Base-by-base conservation (phyloP, 2,113 vertebrate genomes). In the Oxygymnocypris stewartii region DNA sequence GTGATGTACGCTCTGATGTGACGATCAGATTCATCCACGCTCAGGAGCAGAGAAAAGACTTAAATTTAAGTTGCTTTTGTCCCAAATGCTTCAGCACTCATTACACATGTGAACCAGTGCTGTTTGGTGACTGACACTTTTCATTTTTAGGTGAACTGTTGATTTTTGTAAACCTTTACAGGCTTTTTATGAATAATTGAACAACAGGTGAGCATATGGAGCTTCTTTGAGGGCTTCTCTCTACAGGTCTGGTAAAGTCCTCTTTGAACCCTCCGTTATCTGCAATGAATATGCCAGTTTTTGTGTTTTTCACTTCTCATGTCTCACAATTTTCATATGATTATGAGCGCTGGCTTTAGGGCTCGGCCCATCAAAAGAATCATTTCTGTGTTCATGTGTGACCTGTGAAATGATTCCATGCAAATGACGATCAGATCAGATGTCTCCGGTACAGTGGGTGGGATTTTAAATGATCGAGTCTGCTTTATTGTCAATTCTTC, bases 281-380 rank as follows among this genome's bases (percentile, higher is more conserved):
- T 42, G 20, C n/a, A 25, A 8, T 16, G 3, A 16, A 14, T 2
- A 8, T 76, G 23, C 42, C n/a, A 25, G 42, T 74, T 74, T 73
- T n/a, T 73, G 9, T 78, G 8, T 42, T 69, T 4, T 59, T 35
- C 54, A 77, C 78, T 90, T 84, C 69, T 73, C 73, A 6, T 40
- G 25, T 88, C 86, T 69, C 16, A 47, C 77, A 78, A 88, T 90
- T 89, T 88, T 23, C 37, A 84, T 88, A n/a, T 71, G 81, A 84
- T 88, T 80, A 84, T 82, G 44, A 49, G 20, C 1, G 18, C 20
- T 28, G 69, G 78, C 69, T 54, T 76, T 12, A 86, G 71, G 69
- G 75, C 44, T 28, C 71, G 11, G 28, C 54, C 77, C 61, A 76
- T 86, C 69, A 87, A 88, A 86, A 83, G 28, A 23, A 44, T 35